Conservation (phyloP, 2,888 invertebrate genomes). For the Strigamia crassipes region DNA sequence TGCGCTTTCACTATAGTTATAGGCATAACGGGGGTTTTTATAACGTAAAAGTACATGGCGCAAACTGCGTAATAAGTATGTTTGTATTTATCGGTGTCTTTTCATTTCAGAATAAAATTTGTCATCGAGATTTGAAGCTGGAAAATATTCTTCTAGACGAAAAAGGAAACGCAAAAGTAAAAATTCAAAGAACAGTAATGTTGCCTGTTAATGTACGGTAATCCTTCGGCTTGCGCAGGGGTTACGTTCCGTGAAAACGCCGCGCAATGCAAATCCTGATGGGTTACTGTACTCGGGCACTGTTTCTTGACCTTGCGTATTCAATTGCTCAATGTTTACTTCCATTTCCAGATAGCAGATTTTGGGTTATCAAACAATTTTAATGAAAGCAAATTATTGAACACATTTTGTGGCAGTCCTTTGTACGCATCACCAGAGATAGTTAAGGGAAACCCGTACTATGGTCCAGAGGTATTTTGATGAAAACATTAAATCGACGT, state of each 20-base stretch:
- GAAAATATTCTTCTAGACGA: constrained; percentile 94
- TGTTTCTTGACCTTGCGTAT: no score
- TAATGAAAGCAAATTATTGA: constrained; percentile 80
- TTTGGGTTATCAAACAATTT: constrained; percentile 98
- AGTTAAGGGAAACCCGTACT: constrained; percentile 93
- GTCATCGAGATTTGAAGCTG: constrained; percentile 92
- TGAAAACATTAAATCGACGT: background rate
- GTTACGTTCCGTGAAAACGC: no score
- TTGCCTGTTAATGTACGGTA: no score
- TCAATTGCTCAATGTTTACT: no score
- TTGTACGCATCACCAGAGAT: constrained; percentile 97
- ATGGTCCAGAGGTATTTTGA: constrained; percentile 83
- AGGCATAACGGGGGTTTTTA: no score
- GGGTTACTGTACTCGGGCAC: no score
- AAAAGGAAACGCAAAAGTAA: constrained; percentile 90
- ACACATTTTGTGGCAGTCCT: constrained; percentile 95
- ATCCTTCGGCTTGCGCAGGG: no score
- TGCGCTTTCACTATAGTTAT: no score
- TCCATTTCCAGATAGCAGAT: constrained; percentile 82
- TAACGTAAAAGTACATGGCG: no score
- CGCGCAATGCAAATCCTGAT: no score
- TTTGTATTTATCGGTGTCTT: background rate
- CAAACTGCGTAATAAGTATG: no score
- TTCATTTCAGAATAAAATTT: constrained; percentile 77
- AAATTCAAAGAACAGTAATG: no score